These are phyloP conservation scores for Physella acuta DNA, from an alignment of 1,140 invertebrate genomes.

Conservation along the genomic window DNA sequence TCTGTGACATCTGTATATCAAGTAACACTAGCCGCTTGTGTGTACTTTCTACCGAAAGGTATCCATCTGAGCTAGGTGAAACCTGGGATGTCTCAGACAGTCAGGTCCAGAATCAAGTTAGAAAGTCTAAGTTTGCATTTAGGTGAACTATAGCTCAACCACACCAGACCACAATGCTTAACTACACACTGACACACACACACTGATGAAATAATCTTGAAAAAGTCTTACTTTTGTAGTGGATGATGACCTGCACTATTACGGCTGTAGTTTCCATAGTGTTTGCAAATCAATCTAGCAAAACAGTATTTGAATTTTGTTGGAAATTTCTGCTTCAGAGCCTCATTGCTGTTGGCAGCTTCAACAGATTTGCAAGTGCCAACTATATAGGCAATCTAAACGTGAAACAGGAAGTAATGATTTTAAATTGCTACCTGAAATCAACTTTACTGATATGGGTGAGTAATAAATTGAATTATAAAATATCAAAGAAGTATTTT, in stretches of 20 bases:
- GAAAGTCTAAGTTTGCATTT: no score
- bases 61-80: no score
- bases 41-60: no score
- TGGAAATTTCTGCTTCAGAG: conserved; percentile 9
- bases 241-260: background rate
- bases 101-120: no score
- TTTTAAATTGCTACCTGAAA: background rate
- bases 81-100: no score
- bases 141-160: no score
- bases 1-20: no score
- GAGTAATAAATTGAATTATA: background rate
- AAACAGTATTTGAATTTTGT: conserved; percentile 20
- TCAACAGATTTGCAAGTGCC: conserved; percentile 19
- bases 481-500: background rate
- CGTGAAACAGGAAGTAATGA: background rate
- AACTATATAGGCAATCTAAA: conserved; percentile 14
- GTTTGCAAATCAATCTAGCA: conserved; percentile 15
- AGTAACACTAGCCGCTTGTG: no score
- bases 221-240: background rate
- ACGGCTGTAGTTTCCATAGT: conserved; percentile 3
- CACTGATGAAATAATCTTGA: background rate
- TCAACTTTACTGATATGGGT: background rate
- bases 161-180: background rate
- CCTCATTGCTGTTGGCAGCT: conserved; percentile 12
- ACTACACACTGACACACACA: background rate